Conservation (phyloP, 1,140 invertebrate genomes). For the Neodiprion lecontei region DNA sequence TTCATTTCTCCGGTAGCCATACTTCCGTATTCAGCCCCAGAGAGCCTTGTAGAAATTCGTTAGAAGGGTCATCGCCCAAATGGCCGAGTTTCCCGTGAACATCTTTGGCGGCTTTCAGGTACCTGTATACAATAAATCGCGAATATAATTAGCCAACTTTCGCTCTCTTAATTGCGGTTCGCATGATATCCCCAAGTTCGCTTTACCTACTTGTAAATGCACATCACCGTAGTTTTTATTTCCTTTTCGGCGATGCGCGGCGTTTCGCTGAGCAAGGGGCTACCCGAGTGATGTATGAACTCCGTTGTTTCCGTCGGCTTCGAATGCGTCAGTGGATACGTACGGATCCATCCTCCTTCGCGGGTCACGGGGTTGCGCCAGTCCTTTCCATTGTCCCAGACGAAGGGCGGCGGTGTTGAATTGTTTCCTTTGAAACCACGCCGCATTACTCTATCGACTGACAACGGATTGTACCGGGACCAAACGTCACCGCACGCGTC, state of each 20-base stretch:
- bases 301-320: conserved; percentile 35
- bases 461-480: conserved; percentile 43
- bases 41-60: conserved; percentile 46
- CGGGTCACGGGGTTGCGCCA: conserved; percentile 63
- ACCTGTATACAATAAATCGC: conserved; percentile 37
- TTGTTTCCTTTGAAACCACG: conserved; percentile 40
- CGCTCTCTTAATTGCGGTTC: too few species aligned
- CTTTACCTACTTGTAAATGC: conserved; percentile 50
- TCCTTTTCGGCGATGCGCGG: conserved; percentile 45
- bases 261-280: conserved; percentile 21
- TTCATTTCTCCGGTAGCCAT: conserved; percentile 59
- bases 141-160: background rate
- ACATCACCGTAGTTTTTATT: conserved; percentile 49
- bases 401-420: conserved; percentile 27
- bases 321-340: conserved; percentile 60
- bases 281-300: conserved; percentile 20
- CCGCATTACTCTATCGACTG: conserved; percentile 41
- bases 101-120: conserved; percentile 53
- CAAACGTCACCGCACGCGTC: conserved; percentile 37
- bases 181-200: too few species aligned
- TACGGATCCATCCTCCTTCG: conserved; percentile 69
- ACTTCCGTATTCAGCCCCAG: conserved; percentile 52
- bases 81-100: conserved; percentile 53
- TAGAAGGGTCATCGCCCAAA: conserved; percentile 52
- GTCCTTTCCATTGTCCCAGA: conserved; percentile 70